These are phyloP conservation scores for Corythornis leucogaster DNA, from an alignment of 2,797 vertebrate genomes.

Conservation along the genomic window DNA sequence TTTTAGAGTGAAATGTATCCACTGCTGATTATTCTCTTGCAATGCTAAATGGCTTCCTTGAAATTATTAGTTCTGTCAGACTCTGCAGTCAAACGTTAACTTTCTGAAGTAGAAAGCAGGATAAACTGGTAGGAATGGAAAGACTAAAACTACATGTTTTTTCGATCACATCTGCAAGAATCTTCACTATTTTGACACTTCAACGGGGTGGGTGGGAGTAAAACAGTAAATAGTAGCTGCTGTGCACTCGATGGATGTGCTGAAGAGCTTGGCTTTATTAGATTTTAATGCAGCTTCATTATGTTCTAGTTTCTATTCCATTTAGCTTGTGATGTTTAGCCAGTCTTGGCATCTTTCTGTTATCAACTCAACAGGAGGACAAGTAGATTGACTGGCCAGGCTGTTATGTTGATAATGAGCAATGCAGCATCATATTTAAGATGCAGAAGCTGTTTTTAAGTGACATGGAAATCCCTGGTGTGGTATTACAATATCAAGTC, in stretches of 20 bases:
- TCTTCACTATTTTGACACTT: not conserved
- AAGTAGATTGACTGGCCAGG: not conserved
- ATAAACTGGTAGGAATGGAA: not conserved
- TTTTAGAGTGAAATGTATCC: not conserved
- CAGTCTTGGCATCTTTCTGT: not conserved
- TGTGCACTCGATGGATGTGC: not conserved
- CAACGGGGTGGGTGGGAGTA: not conserved
- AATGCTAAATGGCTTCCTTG: not conserved
- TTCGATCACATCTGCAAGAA: not conserved
- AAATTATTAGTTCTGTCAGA: not conserved
- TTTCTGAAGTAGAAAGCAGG: not conserved
- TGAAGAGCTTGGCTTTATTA: not conserved
- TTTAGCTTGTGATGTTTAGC: not conserved
- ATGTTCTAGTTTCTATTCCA: not conserved
- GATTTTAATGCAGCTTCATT: slow-evolving; percentile 30
- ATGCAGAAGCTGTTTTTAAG: not conserved
- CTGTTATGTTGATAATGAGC: not conserved
- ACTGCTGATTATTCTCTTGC: not conserved
- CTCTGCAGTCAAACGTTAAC: not conserved
- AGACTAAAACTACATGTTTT: not conserved
- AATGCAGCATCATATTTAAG: not conserved
- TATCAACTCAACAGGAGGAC: not conserved
- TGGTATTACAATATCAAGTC: not conserved
- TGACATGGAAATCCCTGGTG: not conserved
- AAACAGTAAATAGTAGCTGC: not conserved